Base-by-base conservation (phyloP, 1,140 invertebrate genomes). In the Pseudoatta argentina region DNA sequence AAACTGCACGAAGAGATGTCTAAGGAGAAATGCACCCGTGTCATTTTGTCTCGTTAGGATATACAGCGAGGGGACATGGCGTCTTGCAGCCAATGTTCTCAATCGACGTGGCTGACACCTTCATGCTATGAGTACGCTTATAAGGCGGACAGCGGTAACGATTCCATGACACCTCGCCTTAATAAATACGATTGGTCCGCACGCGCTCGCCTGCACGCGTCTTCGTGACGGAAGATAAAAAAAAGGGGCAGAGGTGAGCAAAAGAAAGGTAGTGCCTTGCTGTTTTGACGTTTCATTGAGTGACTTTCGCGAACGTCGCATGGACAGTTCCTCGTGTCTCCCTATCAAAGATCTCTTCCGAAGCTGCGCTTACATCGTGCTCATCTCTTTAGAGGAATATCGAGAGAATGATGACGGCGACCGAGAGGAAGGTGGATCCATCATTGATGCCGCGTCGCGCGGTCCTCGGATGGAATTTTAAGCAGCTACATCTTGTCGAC, bases 401-500 rank as follows among this genome's bases (percentile, higher is more conserved):
- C 67, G 73, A 82, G 77, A 89, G 67, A 82, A 88, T 87, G 86
- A 89, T 75, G 48, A 86, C 18, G 82, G 89, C 59, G 89, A 82
- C 64, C 67, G 78, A 59, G 73, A 79, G 59, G 59, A 79, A 85
- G 86, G 91, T 87, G 90, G 88, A 93, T 94, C 90, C 92, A 93
- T 94, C 93, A 94, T 94, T 93, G 92, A 93, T 93, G 91, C 63
- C 91, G 91, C 89, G 90, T 93, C 89, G 90, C 89, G 86, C 86
- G 91, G 85, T 85, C 51, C 86, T 91, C 63, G 89, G 73, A 44
- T 90, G 88, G 92, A 94, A 94, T 94, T 93, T 94, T 93, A 94
- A 94, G 91, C 93, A 93, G 93, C 88, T 55, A 92, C 89, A 89
- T 93, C 81, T 93, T 85, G 89, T 91, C 86, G 81, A 72, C 67